Evolutionary conservation across 2,888 invertebrate species (phyloP).

Genomic region (Andrena praecox): DNA sequence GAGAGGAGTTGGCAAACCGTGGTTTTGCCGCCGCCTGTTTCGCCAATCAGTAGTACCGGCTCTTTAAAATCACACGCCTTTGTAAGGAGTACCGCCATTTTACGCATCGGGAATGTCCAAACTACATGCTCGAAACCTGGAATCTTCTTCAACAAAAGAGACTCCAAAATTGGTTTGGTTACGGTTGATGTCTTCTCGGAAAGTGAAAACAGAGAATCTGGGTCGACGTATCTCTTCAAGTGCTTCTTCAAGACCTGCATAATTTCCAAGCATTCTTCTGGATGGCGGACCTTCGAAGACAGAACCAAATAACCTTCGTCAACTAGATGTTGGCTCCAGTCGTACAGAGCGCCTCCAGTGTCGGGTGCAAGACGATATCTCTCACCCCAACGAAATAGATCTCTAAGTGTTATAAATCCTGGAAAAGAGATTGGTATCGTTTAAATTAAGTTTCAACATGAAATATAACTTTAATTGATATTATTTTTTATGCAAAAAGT

Average conservation of each 20-base stretch:
- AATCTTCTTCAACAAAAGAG: conserved; percentile 87
- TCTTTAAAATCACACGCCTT: conserved; percentile 96
- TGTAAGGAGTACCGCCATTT: conserved; percentile 91
- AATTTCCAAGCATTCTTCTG: conserved; percentile 93
- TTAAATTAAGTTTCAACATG: background rate
- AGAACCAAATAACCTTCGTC: conserved; percentile 98
- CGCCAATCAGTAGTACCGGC: conserved; percentile 97
- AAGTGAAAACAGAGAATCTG: conserved; percentile 90
- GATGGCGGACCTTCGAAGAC: conserved; percentile 95
- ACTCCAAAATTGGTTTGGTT: conserved; percentile 90
- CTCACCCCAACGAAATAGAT: conserved; percentile 98
- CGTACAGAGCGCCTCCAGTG: conserved; percentile 89
- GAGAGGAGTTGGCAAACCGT: conserved; percentile 97
- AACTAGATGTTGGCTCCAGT: conserved; percentile 98
- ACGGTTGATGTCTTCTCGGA: conserved; percentile 90
- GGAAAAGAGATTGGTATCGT: conserved; percentile 74
- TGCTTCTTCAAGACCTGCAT: conserved; percentile 91
- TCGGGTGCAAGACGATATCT: conserved; percentile 92
- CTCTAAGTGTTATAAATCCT: conserved; percentile 95
- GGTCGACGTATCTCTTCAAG: conserved; percentile 91
- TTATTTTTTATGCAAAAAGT: too few species aligned
- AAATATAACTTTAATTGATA: background rate
- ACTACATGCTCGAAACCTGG: conserved; percentile 92
- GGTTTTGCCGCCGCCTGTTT: conserved; percentile 99
- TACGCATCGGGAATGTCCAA: conserved; percentile 97